Evolutionary conservation across 2,888 invertebrate genomes (phyloP).

Genomic region (Sinhomidia bicolor): DNA sequence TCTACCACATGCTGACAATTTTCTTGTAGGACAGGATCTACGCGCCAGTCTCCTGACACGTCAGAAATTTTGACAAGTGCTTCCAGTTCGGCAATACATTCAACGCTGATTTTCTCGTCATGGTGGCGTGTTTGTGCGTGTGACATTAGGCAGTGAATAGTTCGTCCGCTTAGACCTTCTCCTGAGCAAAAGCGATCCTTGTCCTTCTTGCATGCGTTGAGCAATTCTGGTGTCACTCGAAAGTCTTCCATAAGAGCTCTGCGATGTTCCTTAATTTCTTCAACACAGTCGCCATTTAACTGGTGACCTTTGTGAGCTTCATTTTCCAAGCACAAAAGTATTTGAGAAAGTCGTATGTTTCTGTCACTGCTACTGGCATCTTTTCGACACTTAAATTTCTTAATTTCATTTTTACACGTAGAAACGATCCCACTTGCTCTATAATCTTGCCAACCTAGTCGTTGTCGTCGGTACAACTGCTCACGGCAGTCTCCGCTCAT

Average conservation of each 20-base stretch:
- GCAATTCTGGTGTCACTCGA: constrained; percentile 95
- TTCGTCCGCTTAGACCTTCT: constrained; percentile 91
- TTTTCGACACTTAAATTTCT: constrained; percentile 84
- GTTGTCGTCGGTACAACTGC: constrained; percentile 92
- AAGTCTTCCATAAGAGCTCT: constrained; percentile 96
- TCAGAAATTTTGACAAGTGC: constrained; percentile 92
- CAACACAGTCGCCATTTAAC: constrained; percentile 89
- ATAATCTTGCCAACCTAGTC: constrained; percentile 94
- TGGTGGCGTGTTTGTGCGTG: constrained; percentile 87
- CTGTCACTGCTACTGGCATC: constrained; percentile 84
- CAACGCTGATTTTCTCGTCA: constrained; percentile 86
- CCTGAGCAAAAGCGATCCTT: constrained; percentile 89
- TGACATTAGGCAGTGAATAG: constrained; percentile 97
- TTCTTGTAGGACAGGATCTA: constrained; percentile 93
- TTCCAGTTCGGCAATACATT: constrained; percentile 91
- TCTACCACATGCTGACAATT: constrained; percentile 94
- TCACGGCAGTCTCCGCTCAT: constrained; percentile 87
- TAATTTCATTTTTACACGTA: constrained; percentile 95
- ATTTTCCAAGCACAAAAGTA: constrained; percentile 94
- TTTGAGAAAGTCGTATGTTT: constrained; percentile 92
- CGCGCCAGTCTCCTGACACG: constrained; percentile 97
- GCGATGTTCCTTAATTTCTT: constrained; percentile 95
- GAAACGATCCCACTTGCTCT: constrained; percentile 92
- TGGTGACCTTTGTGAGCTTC: constrained; percentile 87
- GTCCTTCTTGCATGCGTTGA: constrained; percentile 92